Evolutionary conservation across 2,113 vertebrate species (phyloP).

Genomic region (Megaceryle maxima): DNA sequence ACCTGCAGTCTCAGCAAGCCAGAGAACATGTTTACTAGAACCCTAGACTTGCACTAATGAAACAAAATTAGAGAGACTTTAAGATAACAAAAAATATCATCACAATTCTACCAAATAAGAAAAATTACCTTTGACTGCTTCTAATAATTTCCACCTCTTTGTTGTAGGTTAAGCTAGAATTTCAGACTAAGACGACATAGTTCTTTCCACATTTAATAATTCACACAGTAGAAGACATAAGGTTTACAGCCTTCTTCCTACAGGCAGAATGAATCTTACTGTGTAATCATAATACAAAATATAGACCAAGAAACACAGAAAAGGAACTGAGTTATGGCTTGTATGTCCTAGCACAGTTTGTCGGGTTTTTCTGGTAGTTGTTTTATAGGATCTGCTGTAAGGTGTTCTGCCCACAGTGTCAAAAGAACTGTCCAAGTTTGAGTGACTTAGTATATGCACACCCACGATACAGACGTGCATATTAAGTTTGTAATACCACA

Average conservation of each 20-base stretch:
- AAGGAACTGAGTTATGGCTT: neutral
- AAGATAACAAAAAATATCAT: neutral
- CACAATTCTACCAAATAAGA: neutral
- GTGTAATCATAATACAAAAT: neutral
- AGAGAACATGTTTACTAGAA: neutral
- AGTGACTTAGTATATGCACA: neutral
- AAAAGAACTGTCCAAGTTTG: neutral
- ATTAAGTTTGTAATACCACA: neutral
- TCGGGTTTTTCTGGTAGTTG: neutral
- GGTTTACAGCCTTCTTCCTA: neutral
- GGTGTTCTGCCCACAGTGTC: neutral
- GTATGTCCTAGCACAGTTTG: neutral
- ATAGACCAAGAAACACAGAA: neutral
- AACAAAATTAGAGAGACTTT: neutral
- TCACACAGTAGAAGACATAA: neutral
- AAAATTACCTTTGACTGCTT: neutral
- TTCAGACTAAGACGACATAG: neutral
- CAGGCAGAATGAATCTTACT: neutral
- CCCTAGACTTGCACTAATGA: neutral
- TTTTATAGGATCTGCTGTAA: neutral
- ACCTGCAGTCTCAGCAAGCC: neutral
- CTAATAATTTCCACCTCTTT: neutral
- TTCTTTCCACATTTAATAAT: neutral
- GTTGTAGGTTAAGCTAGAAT: neutral
- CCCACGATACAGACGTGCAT: neutral